Percentiles rank a stretch among this genome's conserved stretches.
phyloP scores from a whole-genome alignment of 1,140 invertebrate species.

The Drosophila elegans region DNA sequence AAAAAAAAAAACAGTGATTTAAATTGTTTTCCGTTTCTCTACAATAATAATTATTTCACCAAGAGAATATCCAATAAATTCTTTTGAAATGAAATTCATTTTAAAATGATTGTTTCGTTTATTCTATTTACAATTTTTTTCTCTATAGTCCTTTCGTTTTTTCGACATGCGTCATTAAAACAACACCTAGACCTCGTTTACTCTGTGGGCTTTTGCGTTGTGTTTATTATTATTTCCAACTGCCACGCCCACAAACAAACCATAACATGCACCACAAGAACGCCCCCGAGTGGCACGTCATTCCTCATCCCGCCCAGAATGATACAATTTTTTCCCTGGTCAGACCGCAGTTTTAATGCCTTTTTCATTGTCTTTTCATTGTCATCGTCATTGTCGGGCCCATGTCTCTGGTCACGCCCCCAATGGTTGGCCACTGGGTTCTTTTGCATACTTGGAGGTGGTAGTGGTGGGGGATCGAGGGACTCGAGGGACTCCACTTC shows the following conservation, averaged over 20 bases:
- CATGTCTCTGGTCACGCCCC: constrained; percentile 35
- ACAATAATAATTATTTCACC: no score
- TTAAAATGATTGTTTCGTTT: no score
- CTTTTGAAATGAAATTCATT: no score
- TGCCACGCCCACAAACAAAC: constrained; percentile 51
- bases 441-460: constrained; percentile 51
- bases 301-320: constrained; percentile 23
- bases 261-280: constrained; percentile 50
- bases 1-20: no score
- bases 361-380: constrained; percentile 75
- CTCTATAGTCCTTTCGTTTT: not conserved
- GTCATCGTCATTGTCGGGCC: constrained; percentile 39
- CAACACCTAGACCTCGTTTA: constrained; percentile 28
- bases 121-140: not conserved
- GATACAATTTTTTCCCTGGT: constrained; percentile 29
- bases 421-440: not conserved
- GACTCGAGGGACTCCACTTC: constrained; percentile 1
- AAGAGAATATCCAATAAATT: not conserved
- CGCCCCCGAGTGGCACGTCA: constrained; percentile 37
- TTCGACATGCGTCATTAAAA: constrained; percentile 33
- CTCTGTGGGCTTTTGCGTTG: constrained; percentile 5
- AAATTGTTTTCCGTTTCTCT: no score
- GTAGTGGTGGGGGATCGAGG: not conserved
- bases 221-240: constrained; percentile 38
- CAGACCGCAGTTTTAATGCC: constrained; percentile 76